phyloP scores from a whole-genome alignment of 2,113 vertebrate species.

The Apodemus sylvaticus region DNA sequence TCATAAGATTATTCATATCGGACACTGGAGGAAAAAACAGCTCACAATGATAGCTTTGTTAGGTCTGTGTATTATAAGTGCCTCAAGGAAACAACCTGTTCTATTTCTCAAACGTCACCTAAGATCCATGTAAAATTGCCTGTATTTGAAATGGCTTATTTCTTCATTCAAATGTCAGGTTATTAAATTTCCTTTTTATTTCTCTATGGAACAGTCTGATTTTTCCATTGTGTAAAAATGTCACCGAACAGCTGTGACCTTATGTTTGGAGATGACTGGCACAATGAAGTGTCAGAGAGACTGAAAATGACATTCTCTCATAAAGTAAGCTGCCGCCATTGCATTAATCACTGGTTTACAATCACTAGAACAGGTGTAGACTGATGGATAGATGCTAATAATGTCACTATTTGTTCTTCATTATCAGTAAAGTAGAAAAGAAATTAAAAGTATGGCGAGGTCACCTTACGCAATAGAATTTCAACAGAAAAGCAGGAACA shows the following conservation, averaged over 20 bases:
- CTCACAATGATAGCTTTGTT: conserved; percentile 3
- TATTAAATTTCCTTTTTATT: conserved; percentile 73
- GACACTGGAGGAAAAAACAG: not conserved
- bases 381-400: conserved; percentile 26
- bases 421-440: conserved; percentile 54
- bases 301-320: conserved; percentile 66
- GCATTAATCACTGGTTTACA: conserved; percentile 68
- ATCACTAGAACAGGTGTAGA: conserved; percentile 3
- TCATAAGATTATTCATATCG: not conserved
- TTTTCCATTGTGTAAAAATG: conserved; percentile 74
- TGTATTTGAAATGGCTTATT: conserved; percentile 52
- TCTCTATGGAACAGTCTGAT: conserved; percentile 45
- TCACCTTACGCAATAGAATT: not conserved
- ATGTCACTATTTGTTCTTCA: not conserved
- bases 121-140: conserved; percentile 62
- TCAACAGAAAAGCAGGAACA: not conserved
- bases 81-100: conserved; percentile 28
- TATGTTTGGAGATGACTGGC: conserved; percentile 59
- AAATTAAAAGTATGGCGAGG: conserved; percentile 36
- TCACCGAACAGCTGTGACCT: conserved; percentile 77
- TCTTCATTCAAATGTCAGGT: conserved; percentile 67
- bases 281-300: conserved; percentile 48
- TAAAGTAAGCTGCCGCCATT: conserved; percentile 50
- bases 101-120: conserved; percentile 46
- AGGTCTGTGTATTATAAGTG: not conserved